phyloP scores from a whole-genome alignment of 2,113 vertebrate species.

The Antigone vipio region DNA sequence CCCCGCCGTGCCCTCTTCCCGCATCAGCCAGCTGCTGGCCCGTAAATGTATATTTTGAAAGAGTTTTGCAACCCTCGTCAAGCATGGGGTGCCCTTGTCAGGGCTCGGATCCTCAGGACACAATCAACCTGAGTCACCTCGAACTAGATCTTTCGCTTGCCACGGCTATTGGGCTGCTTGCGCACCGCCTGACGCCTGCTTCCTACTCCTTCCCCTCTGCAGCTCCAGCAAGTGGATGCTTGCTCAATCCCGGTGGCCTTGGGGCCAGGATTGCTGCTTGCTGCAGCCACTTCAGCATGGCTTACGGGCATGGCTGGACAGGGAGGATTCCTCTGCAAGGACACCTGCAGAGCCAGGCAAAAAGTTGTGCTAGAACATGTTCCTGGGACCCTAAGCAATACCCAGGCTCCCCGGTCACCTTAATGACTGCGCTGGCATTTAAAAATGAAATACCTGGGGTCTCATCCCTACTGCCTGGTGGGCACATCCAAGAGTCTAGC shows the following conservation, averaged over 20 bases:
- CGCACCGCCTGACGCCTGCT: rapidly evolving
- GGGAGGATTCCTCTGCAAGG: too few species aligned
- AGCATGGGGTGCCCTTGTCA: rapidly evolving
- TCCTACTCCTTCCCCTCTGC: neutral
- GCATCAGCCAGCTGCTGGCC: neutral
- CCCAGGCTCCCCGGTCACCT: neutral
- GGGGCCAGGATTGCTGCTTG: neutral
- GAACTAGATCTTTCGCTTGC: neutral
- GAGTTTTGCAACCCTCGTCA: neutral
- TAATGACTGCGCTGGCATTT: rapidly evolving
- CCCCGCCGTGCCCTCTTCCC: neutral
- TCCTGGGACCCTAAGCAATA: neutral
- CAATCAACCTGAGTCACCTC: too few species aligned
- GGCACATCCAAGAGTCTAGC: too few species aligned
- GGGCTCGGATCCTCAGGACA: neutral
- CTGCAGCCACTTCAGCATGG: neutral
- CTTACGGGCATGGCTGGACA: neutral
- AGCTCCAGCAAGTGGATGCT: neutral
- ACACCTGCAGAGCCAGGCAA: neutral
- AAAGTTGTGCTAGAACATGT: rapidly evolving
- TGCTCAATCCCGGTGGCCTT: neutral
- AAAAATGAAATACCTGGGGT: neutral
- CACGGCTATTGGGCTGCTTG: rapidly evolving
- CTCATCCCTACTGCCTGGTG: neutral
- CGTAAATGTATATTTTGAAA: neutral